These are phyloP conservation scores for Hipparchia semele DNA, from an alignment of 2,888 invertebrate genomes.

Conservation along the genomic window DNA sequence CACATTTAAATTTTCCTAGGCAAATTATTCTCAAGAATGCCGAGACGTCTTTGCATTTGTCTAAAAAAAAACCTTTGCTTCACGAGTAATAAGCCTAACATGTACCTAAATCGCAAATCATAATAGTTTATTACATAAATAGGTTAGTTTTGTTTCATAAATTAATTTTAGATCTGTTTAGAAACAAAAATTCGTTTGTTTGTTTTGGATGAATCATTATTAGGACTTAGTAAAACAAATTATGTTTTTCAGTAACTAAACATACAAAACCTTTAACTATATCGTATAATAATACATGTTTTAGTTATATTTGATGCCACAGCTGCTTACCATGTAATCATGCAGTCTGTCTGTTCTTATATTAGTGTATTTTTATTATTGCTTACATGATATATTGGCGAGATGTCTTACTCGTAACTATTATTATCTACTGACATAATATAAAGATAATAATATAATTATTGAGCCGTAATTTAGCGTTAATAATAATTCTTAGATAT, in stretches of 20 bases:
- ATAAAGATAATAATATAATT: constrained; percentile 49
- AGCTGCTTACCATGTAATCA: constrained; percentile 35
- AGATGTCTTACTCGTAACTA: constrained; percentile 63
- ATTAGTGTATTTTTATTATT: constrained; percentile 58
- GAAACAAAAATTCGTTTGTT: background rate
- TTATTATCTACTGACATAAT: constrained; percentile 56
- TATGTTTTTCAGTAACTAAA: background rate
- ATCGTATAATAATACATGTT: constrained; percentile 19
- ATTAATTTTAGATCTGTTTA: background rate
- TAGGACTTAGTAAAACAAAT: constrained; percentile 1
- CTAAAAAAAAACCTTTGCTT: too few relatives aligned
- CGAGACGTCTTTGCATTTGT: background rate
- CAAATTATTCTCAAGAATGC: background rate
- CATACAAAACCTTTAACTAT: constrained; percentile 12
- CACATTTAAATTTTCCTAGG: background rate
- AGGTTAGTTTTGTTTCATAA: too few relatives aligned
- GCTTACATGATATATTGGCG: constrained; percentile 74
- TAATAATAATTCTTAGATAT: constrained; percentile 44
- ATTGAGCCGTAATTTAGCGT: constrained; percentile 65
- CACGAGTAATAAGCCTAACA: too few relatives aligned
- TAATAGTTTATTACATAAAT: too few relatives aligned
- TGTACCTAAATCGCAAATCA: too few relatives aligned
- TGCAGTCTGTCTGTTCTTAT: constrained; percentile 36
- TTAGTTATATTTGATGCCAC: constrained; percentile 34
- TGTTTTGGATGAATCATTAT: background rate